phyloP scores from a whole-genome alignment of 2,888 invertebrate genomes.

The Mythimna impura region DNA sequence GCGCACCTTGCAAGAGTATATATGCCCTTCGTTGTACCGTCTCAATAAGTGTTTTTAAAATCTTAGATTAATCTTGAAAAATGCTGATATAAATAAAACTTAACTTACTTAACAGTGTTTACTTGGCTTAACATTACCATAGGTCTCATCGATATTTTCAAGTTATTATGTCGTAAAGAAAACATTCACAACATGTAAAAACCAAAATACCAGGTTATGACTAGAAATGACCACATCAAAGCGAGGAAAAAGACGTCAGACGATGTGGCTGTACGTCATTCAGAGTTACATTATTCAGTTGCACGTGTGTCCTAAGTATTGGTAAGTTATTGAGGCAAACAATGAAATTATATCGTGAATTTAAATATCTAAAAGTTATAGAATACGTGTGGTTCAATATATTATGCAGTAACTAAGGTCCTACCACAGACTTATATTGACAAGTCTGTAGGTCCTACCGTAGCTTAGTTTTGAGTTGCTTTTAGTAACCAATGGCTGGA shows the following conservation, averaged over 20 bases:
- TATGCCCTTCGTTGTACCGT: too few species aligned
- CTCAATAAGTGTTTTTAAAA: too few species aligned
- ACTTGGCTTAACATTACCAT: too few species aligned
- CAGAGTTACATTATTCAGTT: neutral
- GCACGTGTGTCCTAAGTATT: neutral
- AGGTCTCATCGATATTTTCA: neutral
- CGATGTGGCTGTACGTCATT: constrained; percentile 14
- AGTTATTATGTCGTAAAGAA: neutral
- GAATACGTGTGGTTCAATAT: neutral
- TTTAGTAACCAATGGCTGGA: too few species aligned
- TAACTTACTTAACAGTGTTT: too few species aligned
- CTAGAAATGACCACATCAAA: constrained; percentile 20
- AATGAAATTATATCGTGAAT: constrained; percentile 14
- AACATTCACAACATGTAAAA: constrained; percentile 12
- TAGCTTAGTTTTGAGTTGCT: neutral
- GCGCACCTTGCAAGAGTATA: too few species aligned
- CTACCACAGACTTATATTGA: too few species aligned
- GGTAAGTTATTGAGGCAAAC: constrained; percentile 8
- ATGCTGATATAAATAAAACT: too few species aligned
- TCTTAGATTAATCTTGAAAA: too few species aligned
- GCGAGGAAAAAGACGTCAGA: constrained; percentile 20
- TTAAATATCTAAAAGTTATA: constrained; percentile 20
- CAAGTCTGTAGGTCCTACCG: too few species aligned
- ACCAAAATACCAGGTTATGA: constrained; percentile 4
- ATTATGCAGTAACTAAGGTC: neutral